Percentiles rank a stretch among this genome's conserved stretches.
These are phyloP conservation scores for Limulus polyphemus DNA, from an alignment of 2,888 invertebrate species.

Conservation along the genomic window DNA sequence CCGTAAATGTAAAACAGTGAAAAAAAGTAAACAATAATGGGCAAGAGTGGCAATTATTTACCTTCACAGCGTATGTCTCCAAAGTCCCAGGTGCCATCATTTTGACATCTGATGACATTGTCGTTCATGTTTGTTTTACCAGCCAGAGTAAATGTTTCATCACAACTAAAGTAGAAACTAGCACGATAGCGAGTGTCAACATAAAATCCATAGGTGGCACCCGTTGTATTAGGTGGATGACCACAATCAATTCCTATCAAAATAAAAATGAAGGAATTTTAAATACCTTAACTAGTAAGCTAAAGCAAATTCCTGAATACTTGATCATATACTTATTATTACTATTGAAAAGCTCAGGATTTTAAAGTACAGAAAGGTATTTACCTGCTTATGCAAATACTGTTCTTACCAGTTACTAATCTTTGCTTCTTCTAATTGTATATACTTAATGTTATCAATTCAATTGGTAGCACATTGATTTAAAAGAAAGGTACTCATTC, in stretches of 20 bases:
- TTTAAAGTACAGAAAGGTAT: too few species aligned
- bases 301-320: neutral
- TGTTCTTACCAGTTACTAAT: too few species aligned
- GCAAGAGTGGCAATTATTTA: constrained; percentile 12
- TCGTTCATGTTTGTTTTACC: constrained; percentile 85
- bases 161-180: constrained; percentile 85
- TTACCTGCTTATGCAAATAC: too few species aligned
- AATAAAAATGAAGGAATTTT: constrained; percentile 2
- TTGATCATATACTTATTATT: neutral
- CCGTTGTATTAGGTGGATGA: constrained; percentile 76
- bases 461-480: too few species aligned
- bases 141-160: constrained; percentile 79
- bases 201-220: constrained; percentile 82
- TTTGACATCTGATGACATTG: constrained; percentile 79
- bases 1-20: too few species aligned
- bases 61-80: constrained; percentile 87
- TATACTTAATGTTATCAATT: too few species aligned
- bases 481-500: neutral
- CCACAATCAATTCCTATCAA: constrained; percentile 64
- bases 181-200: constrained; percentile 80
- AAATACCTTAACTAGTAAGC: neutral
- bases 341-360: too few species aligned
- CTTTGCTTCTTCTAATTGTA: too few species aligned
- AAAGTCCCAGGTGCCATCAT: constrained; percentile 92
- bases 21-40: too few species aligned